These are phyloP conservation scores for Montifringilla adamsi DNA, from an alignment of 2,113 vertebrate genomes.

Conservation along the genomic window DNA sequence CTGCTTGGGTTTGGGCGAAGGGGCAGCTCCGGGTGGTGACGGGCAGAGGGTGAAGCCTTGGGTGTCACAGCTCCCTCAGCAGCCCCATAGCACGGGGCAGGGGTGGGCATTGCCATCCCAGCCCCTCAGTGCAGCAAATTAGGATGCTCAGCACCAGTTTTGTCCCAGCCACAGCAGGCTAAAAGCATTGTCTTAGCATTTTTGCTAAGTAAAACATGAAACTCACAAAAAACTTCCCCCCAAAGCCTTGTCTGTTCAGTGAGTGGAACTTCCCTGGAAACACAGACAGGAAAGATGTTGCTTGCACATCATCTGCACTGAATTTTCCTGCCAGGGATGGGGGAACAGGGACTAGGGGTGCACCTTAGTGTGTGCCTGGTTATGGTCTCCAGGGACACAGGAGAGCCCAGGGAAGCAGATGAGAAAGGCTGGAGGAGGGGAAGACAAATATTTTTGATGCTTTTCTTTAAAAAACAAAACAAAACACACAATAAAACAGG, in stretches of 20 bases:
- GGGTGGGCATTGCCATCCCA: neutral
- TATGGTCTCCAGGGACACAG: neutral
- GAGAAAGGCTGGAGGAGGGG: neutral
- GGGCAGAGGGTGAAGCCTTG: neutral
- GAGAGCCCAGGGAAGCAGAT: neutral
- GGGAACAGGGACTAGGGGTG: neutral
- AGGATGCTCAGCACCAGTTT: fast-evolving
- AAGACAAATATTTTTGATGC: neutral
- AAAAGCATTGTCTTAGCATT: neutral
- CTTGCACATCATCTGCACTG: neutral
- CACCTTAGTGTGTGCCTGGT: neutral
- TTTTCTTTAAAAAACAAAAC: neutral
- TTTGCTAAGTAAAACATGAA: fast-evolving
- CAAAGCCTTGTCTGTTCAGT: fast-evolving
- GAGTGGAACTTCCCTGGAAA: neutral
- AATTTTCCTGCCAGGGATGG: fast-evolving
- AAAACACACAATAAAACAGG: neutral
- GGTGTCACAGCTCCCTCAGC: neutral
- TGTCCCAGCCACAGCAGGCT: neutral
- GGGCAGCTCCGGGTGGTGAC: fast-evolving
- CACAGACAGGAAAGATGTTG: fast-evolving
- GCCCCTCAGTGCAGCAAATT: neutral
- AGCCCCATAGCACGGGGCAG: fast-evolving
- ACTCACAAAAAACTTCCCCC: fast-evolving
- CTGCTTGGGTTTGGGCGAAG: neutral